These are phyloP conservation scores for Synergus umbraculus DNA, from an alignment of 2,888 invertebrate species.

Conservation along the genomic window DNA sequence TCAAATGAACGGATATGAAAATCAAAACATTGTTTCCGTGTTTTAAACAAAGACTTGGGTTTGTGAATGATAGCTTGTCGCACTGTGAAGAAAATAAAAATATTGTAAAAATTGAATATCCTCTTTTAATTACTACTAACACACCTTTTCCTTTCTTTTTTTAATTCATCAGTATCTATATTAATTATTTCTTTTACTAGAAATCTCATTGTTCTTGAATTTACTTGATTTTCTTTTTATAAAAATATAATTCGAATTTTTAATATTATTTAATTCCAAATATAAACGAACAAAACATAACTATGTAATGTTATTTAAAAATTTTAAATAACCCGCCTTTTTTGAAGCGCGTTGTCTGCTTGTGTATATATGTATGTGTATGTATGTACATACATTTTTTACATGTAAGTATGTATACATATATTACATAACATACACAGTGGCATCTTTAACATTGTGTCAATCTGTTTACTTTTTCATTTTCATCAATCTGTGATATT, in stretches of 20 bases:
- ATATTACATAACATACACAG: too few relatives aligned
- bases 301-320: not conserved
- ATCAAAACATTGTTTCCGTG: constrained; percentile 50
- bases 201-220: too few relatives aligned
- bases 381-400: too few relatives aligned
- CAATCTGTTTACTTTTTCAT: constrained; percentile 6
- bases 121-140: not conserved
- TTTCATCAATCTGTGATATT: not conserved
- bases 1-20: constrained; percentile 28
- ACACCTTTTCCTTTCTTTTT: not conserved
- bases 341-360: not conserved
- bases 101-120: constrained; percentile 7
- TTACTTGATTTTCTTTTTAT: too few relatives aligned
- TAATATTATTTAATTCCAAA: too few relatives aligned
- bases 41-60: constrained; percentile 57
- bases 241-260: too few relatives aligned
- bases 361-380: too few relatives aligned
- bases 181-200: not conserved
- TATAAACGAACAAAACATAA: not conserved
- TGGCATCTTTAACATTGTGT: not conserved
- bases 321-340: constrained; percentile 10
- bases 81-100: constrained; percentile 50
- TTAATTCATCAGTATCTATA: not conserved
- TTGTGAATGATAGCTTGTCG: constrained; percentile 57
- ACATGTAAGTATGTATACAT: too few relatives aligned